Percentiles rank a stretch among this genome's conserved stretches.
Evolutionary conservation across 2,797 vertebrate species (phyloP).

Genomic region (Myiotriccus ornatus): DNA sequence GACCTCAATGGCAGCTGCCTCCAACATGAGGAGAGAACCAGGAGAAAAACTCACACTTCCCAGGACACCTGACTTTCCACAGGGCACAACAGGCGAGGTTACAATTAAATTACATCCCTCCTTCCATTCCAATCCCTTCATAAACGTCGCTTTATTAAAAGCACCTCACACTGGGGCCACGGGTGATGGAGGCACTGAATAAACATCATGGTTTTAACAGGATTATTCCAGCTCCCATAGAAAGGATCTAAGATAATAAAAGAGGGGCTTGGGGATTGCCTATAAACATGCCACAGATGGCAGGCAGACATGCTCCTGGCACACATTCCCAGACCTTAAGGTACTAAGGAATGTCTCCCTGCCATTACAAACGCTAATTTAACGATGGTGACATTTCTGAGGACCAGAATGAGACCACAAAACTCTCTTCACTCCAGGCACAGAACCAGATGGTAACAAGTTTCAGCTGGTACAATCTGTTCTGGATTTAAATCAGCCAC

Average conservation of each 20-base stretch:
- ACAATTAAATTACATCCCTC: neutral
- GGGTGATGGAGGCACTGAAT: neutral
- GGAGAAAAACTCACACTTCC: accelerated
- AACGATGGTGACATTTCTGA: conserved; percentile 31
- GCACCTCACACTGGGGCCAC: neutral
- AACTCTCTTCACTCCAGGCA: conserved; percentile 41
- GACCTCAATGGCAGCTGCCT: neutral
- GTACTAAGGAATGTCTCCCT: neutral
- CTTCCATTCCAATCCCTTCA: neutral
- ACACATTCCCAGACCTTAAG: neutral
- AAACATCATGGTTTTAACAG: neutral
- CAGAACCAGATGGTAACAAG: conserved; percentile 40
- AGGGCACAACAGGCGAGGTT: accelerated
- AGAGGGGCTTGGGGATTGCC: conserved; percentile 17
- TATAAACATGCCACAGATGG: conserved; percentile 24
- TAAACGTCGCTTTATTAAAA: neutral
- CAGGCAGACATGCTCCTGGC: conserved; percentile 14
- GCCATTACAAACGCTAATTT: conserved; percentile 13
- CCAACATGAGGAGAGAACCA: neutral
- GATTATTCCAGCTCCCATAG: neutral
- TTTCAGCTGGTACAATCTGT: conserved; percentile 13
- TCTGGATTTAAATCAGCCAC: conserved; percentile 12
- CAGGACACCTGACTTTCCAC: neutral
- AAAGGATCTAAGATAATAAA: neutral
- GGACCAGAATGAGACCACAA: conserved; percentile 50